A percentile compares a stretch with the other conserved stretches of the same genome.
Evolutionary conservation across 2,113 vertebrate genomes (phyloP).

Genomic region (Podocnemis expansa): DNA sequence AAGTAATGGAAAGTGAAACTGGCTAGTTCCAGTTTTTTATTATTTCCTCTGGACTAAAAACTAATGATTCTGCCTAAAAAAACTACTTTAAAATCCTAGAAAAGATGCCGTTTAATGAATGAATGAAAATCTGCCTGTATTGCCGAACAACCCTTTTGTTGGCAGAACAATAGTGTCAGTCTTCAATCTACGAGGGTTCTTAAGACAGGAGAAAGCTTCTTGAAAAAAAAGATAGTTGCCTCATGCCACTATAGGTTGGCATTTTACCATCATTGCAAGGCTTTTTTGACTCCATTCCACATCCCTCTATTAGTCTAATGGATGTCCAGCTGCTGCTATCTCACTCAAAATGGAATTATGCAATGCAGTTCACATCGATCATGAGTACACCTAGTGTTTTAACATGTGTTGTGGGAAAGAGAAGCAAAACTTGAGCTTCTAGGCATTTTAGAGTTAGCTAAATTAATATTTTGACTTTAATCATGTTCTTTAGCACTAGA

Average conservation of each 20-base stretch:
- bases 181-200: accelerated
- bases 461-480: not conserved
- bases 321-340: not conserved
- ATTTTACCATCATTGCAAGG: not conserved
- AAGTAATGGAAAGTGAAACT: not conserved
- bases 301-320: not conserved
- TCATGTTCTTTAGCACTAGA: not conserved
- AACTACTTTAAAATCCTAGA: not conserved
- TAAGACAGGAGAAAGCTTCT: not conserved
- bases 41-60: not conserved
- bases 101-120: not conserved
- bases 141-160: not conserved
- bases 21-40: too few species aligned
- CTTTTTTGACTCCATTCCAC: not conserved
- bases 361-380: not conserved
- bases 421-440: not conserved
- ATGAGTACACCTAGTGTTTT: not conserved
- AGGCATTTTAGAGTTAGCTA: not conserved
- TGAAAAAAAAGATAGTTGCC: not conserved
- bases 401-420: not conserved
- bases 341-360: not conserved
- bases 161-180: not conserved
- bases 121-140: not conserved
- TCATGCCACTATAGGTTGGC: not conserved
- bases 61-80: not conserved